A percentile compares a stretch with the other conserved stretches of the same genome.
Evolutionary conservation across 2,797 vertebrate genomes (phyloP).

Genomic region (Sebastes glaucus): DNA sequence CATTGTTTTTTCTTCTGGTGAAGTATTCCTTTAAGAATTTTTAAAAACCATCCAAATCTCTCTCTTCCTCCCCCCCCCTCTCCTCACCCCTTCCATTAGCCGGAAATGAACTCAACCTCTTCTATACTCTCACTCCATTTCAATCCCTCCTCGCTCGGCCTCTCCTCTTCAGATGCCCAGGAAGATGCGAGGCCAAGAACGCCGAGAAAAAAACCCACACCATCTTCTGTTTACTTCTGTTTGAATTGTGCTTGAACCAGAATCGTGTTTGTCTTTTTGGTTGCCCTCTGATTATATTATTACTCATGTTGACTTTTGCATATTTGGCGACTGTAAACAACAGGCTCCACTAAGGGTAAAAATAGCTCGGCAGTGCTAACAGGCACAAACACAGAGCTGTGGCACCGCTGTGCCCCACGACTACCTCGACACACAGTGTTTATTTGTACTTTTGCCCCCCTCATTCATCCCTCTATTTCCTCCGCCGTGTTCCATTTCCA

Average conservation of each 20-base stretch:
- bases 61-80: not conserved
- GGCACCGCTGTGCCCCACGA: constrained; percentile 36
- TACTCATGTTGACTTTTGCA: constrained; percentile 53
- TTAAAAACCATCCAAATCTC: constrained; percentile 24
- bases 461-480: constrained; percentile 36
- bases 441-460: constrained; percentile 58
- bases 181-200: not conserved
- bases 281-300: constrained; percentile 63
- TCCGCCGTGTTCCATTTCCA: constrained; percentile 37
- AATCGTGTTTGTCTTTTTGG: constrained; percentile 31
- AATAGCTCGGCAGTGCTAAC: constrained; percentile 60
- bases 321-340: constrained; percentile 60
- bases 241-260: constrained; percentile 22
- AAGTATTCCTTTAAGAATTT: constrained; percentile 38
- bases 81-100: constrained; percentile 39
- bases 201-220: not conserved
- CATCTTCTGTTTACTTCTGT: constrained; percentile 18
- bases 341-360: constrained; percentile 48
- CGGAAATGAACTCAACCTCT: constrained; percentile 48
- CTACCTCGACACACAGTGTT: constrained; percentile 44
- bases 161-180: not conserved
- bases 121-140: not conserved
- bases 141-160: not conserved
- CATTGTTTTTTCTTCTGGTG: constrained; percentile 7
- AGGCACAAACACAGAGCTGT: constrained; percentile 37